phyloP scores from a whole-genome alignment of 2,113 vertebrate genomes.

The Blennius ocellaris region DNA sequence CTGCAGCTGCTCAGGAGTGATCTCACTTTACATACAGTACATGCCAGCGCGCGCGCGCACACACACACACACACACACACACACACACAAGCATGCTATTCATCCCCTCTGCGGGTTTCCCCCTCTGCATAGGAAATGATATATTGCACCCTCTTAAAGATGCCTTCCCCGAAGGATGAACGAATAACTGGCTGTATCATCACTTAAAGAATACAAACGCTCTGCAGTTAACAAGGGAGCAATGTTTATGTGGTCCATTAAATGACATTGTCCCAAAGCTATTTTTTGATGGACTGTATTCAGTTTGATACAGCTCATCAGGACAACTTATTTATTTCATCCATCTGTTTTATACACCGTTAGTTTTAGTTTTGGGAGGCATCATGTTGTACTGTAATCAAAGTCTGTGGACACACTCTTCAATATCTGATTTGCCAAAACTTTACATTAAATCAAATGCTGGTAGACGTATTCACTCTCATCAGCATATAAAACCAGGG shows the following conservation, averaged over 20 bases:
- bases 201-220: not conserved
- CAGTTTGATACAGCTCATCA: not conserved
- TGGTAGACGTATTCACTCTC: too few relatives aligned
- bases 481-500: too few relatives aligned
- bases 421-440: too few relatives aligned
- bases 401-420: too few relatives aligned
- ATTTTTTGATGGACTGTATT: not conserved
- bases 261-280: not conserved
- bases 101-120: slow-evolving; percentile 2
- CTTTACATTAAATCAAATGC: too few relatives aligned
- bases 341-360: slow-evolving; percentile 1
- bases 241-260: slow-evolving; percentile 4
- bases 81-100: slow-evolving; percentile 12
- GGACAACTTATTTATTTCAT: not conserved
- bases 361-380: not conserved
- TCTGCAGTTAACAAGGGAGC: not conserved
- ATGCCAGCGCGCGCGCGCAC: slow-evolving; percentile 18
- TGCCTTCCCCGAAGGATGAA: slow-evolving; percentile 6
- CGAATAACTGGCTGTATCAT: slow-evolving; percentile 23
- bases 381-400: not conserved
- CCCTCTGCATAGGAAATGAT: slow-evolving; percentile 49
- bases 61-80: not conserved
- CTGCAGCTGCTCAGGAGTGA: slow-evolving; percentile 59
- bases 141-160: slow-evolving; percentile 22
- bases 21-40: slow-evolving; percentile 49